Evolutionary conservation across 2,797 vertebrate species (phyloP), one percentile per base, ranked within the genome.

Genomic region (Uromys caudimaculatus): DNA sequence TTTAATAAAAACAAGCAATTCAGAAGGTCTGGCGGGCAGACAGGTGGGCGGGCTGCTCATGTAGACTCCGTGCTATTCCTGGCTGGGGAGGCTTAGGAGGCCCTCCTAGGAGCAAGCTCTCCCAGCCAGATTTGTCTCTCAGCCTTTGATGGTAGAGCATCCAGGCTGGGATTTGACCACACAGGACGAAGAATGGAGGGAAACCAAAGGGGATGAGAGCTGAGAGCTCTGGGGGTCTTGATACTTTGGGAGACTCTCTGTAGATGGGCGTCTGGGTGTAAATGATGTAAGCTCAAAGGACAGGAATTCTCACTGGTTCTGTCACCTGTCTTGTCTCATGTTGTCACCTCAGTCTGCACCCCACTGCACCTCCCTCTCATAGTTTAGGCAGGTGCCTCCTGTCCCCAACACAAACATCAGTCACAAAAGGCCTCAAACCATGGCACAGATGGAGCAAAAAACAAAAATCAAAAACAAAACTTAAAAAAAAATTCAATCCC

Each of bases 1-100:
- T 99, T 99, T 98, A 99, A 99, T 98, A 98, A 99, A 99, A 99
- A 99, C 99, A 99, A 99, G 98, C 97, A 96, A 98, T 98, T 97
- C 97, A 92, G 95, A 98, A 98, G 96, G 96, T 89, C 95, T 97
- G 96, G 95, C 81, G 23, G 95, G 92, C 64, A 62, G 82, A 96
- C 69, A 32, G 95, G 94, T 73, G 71, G 82, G 96, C 62, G 92
- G 95, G 71, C 95, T 91, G 92, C 90, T 90, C 21, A 0, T 19
- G 82, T 90, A 85, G 96, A 79, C 88, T 83, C 10, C 0, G 91
- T 81, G 94, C 96, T 97, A 86, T 97, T 97, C 95, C 96, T 97
- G 96, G 95, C 92, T 76, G 69, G 78, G 69, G 85, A 93, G 95
- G 78, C 54, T 90, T 77, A 93, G 82, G 89, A 94, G 91, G 90